phyloP scores from a whole-genome alignment of 2,797 vertebrate genomes.

The Hozukius guyotensis region DNA sequence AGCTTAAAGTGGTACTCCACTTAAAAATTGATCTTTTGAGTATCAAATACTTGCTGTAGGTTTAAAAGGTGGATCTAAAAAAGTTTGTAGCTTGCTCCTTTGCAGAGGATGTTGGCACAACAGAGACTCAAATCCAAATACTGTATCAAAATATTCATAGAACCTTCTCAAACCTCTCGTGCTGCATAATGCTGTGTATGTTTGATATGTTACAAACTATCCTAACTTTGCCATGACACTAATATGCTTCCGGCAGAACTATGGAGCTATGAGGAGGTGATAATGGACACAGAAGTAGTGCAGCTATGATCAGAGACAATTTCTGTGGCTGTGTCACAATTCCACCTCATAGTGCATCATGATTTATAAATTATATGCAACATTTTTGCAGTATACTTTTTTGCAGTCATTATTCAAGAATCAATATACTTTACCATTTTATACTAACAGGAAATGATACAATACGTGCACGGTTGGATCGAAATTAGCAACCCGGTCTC shows the following conservation, averaged over 20 bases:
- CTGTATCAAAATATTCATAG: neutral
- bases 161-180: neutral
- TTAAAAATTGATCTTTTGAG: neutral
- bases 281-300: neutral
- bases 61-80: neutral
- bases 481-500: too few relatives aligned
- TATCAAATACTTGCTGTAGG: neutral
- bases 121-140: neutral
- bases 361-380: neutral
- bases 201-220: neutral
- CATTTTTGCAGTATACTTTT: too few relatives aligned
- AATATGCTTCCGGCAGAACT: neutral
- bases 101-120: neutral
- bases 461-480: too few relatives aligned
- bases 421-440: neutral
- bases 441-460: too few relatives aligned
- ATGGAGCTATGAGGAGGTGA: neutral
- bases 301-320: neutral
- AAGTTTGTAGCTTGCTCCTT: neutral
- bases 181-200: neutral
- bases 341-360: neutral
- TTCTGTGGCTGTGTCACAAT: neutral
- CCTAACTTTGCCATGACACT: neutral
- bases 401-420: neutral
- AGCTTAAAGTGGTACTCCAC: neutral